phyloP scores from a whole-genome alignment of 2,888 invertebrate genomes.

The Anagyrus pseudococci region DNA sequence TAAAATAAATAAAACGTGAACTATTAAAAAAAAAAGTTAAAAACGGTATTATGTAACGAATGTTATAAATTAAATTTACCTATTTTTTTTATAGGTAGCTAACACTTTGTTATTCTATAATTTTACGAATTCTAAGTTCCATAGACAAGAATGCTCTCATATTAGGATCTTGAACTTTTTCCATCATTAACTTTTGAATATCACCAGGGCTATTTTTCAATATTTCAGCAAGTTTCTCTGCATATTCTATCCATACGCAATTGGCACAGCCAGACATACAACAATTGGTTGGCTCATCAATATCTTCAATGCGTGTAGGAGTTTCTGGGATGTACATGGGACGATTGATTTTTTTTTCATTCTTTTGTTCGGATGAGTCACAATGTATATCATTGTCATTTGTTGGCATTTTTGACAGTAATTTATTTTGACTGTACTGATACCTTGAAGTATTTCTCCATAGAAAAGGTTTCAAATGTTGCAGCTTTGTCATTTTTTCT shows the following conservation, averaged over 20 bases:
- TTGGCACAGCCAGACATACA: conserved; percentile 93
- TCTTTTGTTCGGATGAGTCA: not conserved
- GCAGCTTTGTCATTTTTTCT: conserved; percentile 26
- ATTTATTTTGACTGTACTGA: not conserved
- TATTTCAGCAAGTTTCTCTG: conserved; percentile 74
- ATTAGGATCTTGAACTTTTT: conserved; percentile 79
- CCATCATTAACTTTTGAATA: conserved; percentile 74
- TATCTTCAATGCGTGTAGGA: conserved; percentile 63
- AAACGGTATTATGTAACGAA: no score
- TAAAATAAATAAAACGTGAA: no score
- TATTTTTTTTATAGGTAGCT: no score
- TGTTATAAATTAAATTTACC: no score
- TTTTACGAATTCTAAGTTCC: conserved; percentile 69
- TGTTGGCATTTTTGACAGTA: conserved; percentile 9
- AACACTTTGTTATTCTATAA: conserved; percentile 47
- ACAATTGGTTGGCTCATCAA: conserved; percentile 80
- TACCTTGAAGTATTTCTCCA: conserved; percentile 1
- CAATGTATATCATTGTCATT: not conserved
- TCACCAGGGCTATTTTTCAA: conserved; percentile 73
- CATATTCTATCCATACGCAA: conserved; percentile 93
- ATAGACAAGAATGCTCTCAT: conserved; percentile 82
- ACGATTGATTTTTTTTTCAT: not conserved
- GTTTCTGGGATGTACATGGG: conserved; percentile 28
- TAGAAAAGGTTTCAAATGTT: conserved; percentile 19
- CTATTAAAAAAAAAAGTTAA: no score